phyloP scores from a whole-genome alignment of 2,888 invertebrate species.

The Xestia xanthographa region DNA sequence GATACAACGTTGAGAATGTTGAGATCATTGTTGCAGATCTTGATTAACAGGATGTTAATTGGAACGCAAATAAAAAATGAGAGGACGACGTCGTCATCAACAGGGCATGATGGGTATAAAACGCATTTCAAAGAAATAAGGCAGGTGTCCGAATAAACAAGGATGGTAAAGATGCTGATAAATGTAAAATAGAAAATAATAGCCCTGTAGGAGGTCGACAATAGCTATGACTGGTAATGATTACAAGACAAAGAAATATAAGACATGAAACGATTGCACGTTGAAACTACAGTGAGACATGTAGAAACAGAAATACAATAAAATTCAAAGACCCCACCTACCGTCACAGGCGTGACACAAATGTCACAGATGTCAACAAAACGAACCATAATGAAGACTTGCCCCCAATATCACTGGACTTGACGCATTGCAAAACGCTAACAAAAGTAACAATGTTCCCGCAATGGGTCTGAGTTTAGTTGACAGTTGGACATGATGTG shows the following conservation, averaged over 20 bases:
- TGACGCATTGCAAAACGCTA: slow-evolving; percentile 55
- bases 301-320: slow-evolving; percentile 5
- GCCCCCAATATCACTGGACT: slow-evolving; percentile 47
- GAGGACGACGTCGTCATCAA: background rate
- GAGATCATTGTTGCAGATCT: background rate
- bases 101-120: background rate
- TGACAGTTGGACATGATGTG: slow-evolving; percentile 81
- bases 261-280: background rate
- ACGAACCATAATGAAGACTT: slow-evolving; percentile 50
- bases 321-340: slow-evolving; percentile 2
- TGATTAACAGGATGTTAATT: background rate
- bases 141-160: background rate
- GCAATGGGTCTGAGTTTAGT: slow-evolving; percentile 68
- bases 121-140: background rate
- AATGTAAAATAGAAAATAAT: background rate
- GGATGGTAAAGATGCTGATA: background rate
- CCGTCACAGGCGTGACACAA: slow-evolving; percentile 40
- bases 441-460: slow-evolving; percentile 55
- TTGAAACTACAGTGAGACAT: background rate
- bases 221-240: background rate
- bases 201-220: background rate
- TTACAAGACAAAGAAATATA: background rate
- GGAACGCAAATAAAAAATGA: background rate
- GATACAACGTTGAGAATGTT: background rate
- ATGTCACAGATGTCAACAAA: slow-evolving; percentile 40